Percentiles rank a stretch among this genome's conserved stretches.
Conservation (phyloP, 2,888 invertebrate species). For the Dusona sp. region DNA sequence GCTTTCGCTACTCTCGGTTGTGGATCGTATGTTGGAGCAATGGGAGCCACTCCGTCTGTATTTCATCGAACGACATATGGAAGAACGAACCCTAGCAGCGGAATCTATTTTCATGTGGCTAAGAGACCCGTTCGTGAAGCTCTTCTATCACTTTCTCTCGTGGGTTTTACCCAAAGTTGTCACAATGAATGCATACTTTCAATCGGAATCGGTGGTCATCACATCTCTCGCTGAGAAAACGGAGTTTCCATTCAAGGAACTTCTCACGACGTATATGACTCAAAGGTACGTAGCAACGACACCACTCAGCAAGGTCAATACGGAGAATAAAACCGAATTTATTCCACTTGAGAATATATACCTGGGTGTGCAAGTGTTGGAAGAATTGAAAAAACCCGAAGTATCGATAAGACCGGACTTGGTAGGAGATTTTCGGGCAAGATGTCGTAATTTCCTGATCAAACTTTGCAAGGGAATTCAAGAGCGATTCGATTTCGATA, state of each 20-base stretch:
- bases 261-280: conserved; percentile 13
- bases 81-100: conserved; percentile 20
- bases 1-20: conserved; percentile 31
- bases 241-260: conserved; percentile 13
- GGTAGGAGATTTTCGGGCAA: conserved; percentile 13
- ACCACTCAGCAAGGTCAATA: conserved; percentile 25
- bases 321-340: conserved; percentile 12
- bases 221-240: conserved; percentile 31
- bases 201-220: conserved; percentile 26
- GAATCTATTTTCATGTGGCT: conserved; percentile 7
- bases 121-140: conserved; percentile 24
- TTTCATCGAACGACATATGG: conserved; percentile 12
- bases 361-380: conserved; percentile 14
- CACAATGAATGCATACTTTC: conserved; percentile 18
- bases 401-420: conserved; percentile 7
- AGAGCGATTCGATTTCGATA: conserved; percentile 28
- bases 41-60: conserved; percentile 11
- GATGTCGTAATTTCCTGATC: conserved; percentile 15
- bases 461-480: conserved; percentile 24
- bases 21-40: conserved; percentile 18
- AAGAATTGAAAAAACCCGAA: conserved; percentile 35
- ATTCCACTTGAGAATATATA: conserved; percentile 19
- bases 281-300: conserved; percentile 17
- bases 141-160: conserved; percentile 8
- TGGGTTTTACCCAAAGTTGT: conserved; percentile 21